Evolutionary conservation across 2,797 vertebrate genomes (phyloP).

Genomic region (Eulemur coronatus): DNA sequence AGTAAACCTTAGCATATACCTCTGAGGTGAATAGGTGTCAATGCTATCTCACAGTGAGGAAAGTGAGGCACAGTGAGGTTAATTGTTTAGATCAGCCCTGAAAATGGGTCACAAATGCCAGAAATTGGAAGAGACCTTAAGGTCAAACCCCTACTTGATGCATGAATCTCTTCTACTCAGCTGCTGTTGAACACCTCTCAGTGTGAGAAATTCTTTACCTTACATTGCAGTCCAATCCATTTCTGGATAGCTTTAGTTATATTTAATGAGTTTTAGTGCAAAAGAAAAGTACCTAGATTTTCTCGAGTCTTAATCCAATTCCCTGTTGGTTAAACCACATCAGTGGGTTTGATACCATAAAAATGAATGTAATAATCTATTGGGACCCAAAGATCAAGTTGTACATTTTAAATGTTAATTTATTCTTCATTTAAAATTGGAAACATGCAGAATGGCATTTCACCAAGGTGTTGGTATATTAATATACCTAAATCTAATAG

Average conservation of each 20-base stretch:
- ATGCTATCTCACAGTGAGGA: conserved; percentile 28
- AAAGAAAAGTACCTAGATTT: conserved; percentile 48
- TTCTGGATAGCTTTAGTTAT: neutral
- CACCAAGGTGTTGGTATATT: conserved; percentile 39
- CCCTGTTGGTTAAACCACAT: conserved; percentile 11
- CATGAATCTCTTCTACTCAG: neutral
- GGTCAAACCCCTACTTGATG: conserved; percentile 40
- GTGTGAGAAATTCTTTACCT: neutral
- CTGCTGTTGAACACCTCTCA: neutral
- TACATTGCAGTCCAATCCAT: neutral
- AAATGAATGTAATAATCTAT: conserved; percentile 8
- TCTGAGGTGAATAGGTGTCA: neutral
- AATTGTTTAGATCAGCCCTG: conserved; percentile 48
- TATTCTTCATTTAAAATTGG: conserved; percentile 25
- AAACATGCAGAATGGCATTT: conserved; percentile 58
- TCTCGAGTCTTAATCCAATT: conserved; percentile 60
- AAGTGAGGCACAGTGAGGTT: conserved; percentile 42
- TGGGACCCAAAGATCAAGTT: conserved; percentile 17
- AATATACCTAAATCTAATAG: conserved; percentile 19
- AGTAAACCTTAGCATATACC: conserved; percentile 16
- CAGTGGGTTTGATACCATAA: neutral
- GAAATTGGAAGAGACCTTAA: conserved; percentile 46
- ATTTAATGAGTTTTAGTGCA: conserved; percentile 39
- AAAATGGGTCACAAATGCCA: conserved; percentile 51
- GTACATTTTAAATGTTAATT: conserved; percentile 65